Conservation (phyloP, 2,797 vertebrate species). For the Champsocephalus gunnari region DNA sequence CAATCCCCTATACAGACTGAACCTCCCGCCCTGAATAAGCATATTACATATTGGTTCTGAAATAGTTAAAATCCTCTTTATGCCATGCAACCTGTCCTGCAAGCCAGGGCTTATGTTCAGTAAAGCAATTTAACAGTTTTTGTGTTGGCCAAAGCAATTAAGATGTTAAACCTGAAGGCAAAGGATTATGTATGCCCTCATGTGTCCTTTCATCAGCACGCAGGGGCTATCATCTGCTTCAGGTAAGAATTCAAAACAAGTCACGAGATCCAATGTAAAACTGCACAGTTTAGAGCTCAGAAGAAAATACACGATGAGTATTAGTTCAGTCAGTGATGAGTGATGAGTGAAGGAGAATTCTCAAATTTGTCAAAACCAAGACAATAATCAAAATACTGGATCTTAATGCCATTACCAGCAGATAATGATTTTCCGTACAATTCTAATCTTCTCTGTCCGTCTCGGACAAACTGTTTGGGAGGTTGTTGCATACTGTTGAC, state of each 20-base stretch:
- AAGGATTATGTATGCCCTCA: constrained; percentile 34
- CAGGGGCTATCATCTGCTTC: constrained; percentile 11
- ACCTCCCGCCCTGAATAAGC: not conserved
- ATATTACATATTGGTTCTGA: not conserved
- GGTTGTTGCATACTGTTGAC: constrained; percentile 30
- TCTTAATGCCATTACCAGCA: not conserved
- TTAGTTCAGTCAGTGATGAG: not conserved
- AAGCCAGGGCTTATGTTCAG: constrained; percentile 28
- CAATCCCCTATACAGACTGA: too few species aligned
- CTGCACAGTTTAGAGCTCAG: not conserved
- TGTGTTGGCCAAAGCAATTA: constrained; percentile 48
- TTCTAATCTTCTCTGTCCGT: constrained; percentile 1
- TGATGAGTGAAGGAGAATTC: not conserved
- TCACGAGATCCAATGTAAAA: constrained; percentile 16
- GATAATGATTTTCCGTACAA: constrained; percentile 15
- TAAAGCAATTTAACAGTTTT: constrained; percentile 40
- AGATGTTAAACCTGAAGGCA: constrained; percentile 40
- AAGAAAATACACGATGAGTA: constrained; percentile 9
- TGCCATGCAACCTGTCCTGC: constrained; percentile 26
- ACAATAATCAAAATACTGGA: not conserved
- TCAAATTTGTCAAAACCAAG: constrained; percentile 1
- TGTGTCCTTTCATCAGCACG: constrained; percentile 22
- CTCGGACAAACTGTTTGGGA: constrained; percentile 33
- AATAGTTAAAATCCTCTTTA: constrained; percentile 35
- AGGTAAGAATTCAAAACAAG: constrained; percentile 34